Conservation (phyloP, 2,888 invertebrate genomes). For the Mongoloraphidia duomilia region DNA sequence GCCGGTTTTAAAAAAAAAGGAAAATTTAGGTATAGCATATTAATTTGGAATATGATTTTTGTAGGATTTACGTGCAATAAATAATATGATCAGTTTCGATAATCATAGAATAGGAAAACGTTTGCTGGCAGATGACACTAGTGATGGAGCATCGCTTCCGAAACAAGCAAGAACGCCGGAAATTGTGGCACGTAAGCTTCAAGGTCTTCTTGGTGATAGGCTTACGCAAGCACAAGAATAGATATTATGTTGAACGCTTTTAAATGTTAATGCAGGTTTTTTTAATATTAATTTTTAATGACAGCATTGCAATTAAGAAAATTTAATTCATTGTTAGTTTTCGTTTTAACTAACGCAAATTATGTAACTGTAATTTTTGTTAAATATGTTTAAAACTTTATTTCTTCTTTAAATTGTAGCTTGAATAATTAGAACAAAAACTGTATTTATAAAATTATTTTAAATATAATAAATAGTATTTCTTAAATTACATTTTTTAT, state of each 20-base stretch:
- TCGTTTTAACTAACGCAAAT: neutral
- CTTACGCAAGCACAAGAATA: constrained; percentile 30
- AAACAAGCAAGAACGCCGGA: neutral
- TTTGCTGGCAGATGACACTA: neutral
- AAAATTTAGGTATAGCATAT: too few species aligned
- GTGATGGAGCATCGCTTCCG: neutral
- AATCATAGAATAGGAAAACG: neutral
- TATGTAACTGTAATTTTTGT: neutral
- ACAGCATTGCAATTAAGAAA: too few species aligned
- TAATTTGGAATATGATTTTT: neutral
- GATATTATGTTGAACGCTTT: constrained; percentile 3
- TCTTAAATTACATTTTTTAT: neutral
- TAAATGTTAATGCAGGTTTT: neutral
- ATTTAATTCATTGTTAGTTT: too few species aligned
- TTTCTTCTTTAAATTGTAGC: neutral
- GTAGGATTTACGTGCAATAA: constrained; percentile 4
- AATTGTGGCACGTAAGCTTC: constrained; percentile 39
- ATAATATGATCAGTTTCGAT: constrained; percentile 1
- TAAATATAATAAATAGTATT: neutral
- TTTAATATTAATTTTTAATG: neutral
- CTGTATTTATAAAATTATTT: neutral
- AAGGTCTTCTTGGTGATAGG: constrained; percentile 43
- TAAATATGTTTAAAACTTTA: neutral
- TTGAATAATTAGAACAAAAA: neutral
- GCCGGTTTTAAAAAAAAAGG: too few species aligned